These are phyloP conservation scores for Caenorhabditis uteleia DNA, from an alignment of 2,888 invertebrate genomes.

Conservation along the genomic window DNA sequence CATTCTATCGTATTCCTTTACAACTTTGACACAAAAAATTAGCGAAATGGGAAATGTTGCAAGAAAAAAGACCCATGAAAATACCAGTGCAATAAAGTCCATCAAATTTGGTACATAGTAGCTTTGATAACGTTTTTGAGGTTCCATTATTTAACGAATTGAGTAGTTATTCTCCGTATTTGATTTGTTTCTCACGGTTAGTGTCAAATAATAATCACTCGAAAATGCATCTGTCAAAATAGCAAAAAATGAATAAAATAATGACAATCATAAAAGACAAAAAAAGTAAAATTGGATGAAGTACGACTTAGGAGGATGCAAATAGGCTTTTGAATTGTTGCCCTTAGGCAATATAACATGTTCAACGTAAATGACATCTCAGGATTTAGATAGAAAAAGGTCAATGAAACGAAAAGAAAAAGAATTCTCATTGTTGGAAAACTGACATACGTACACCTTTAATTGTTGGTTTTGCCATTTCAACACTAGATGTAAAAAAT, in stretches of 20 bases:
- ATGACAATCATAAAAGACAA: constrained; percentile 9
- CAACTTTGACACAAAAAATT: constrained; percentile 65
- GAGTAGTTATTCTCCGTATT: constrained; percentile 12
- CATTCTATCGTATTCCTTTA: constrained; percentile 70
- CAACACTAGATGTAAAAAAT: too few relatives aligned
- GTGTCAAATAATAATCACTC: not conserved
- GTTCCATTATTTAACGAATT: too few relatives aligned
- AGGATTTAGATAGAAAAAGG: constrained; percentile 15
- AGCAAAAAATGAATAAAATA: constrained; percentile 8
- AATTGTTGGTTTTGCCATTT: too few relatives aligned
- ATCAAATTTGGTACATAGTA: constrained; percentile 10
- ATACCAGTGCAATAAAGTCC: constrained; percentile 21
- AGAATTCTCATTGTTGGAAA: too few relatives aligned
- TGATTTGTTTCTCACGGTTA: constrained; percentile 7
- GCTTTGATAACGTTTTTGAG: too few relatives aligned
- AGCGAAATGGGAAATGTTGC: constrained; percentile 69
- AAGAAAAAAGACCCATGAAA: constrained; percentile 61
- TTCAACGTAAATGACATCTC: constrained; percentile 26
- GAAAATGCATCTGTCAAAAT: not conserved
- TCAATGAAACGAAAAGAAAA: too few relatives aligned
- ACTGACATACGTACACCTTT: too few relatives aligned
- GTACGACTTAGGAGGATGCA: constrained; percentile 16
- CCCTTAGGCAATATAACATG: constrained; percentile 37
- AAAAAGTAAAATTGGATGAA: constrained; percentile 36
- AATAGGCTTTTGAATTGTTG: constrained; percentile 20